phyloP scores from a whole-genome alignment of 2,113 vertebrate genomes.

The Lasiurus borealis region DNA sequence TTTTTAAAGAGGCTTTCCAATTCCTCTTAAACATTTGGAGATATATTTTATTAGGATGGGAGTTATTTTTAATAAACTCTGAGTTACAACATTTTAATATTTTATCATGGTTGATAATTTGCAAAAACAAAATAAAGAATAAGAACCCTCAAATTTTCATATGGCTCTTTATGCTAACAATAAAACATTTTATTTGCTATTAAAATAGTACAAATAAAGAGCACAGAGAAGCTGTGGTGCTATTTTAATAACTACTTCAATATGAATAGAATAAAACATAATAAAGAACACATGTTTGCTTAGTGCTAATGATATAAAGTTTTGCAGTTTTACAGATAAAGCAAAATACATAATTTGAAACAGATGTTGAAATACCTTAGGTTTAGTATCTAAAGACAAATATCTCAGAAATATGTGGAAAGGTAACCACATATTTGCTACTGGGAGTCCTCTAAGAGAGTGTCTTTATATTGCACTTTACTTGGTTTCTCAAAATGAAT shows the following conservation, averaged over 20 bases:
- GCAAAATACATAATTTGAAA: conserved; percentile 67
- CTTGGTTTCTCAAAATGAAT: conserved; percentile 54
- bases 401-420: conserved; percentile 69
- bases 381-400: conserved; percentile 70
- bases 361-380: conserved; percentile 74
- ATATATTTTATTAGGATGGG: not conserved
- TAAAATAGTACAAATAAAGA: conserved; percentile 74
- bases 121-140: conserved; percentile 29
- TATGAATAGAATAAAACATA: conserved; percentile 75
- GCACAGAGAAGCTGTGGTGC: conserved; percentile 51
- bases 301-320: conserved; percentile 73
- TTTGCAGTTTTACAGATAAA: conserved; percentile 76
- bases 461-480: conserved; percentile 35
- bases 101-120: conserved; percentile 40
- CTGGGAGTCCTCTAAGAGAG: not conserved
- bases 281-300: conserved; percentile 72
- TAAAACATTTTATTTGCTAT: conserved; percentile 66
- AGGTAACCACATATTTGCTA: conserved; percentile 66
- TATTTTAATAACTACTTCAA: conserved; percentile 80
- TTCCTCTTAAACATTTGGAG: conserved; percentile 50
- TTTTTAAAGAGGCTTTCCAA: not conserved
- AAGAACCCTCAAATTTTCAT: conserved; percentile 17
- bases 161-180: conserved; percentile 33
- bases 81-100: conserved; percentile 39
- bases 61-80: conserved; percentile 60